Base-by-base conservation (phyloP, 2,113 vertebrate species). In the Spea bombifrons region DNA sequence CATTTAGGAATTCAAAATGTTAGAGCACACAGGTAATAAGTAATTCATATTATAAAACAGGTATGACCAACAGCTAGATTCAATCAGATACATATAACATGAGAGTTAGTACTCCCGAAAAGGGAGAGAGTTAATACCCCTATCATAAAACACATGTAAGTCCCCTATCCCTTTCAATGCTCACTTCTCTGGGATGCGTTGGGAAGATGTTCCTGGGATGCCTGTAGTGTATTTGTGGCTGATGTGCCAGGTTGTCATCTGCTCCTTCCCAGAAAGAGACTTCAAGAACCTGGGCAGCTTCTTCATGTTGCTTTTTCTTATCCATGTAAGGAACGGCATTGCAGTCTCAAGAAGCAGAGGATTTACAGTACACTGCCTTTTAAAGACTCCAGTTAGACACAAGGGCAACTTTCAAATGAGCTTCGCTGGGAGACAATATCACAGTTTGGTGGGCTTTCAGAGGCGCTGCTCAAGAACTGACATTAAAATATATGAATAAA, bases 301-400 rank as follows among this genome's bases (percentile, higher is more conserved):
- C 57, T 64, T 67, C 2, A 63, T n/a, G 64, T 50, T 5, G 48
- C 70, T 17, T 65, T 45, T 6, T 44, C 9, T 73, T 55, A 53
- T 46, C 50, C 71, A 73, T 73, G 61, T 55, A 16, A 80, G 50
- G 8, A 59, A 50, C 13, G 68, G 47, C 77, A 80, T 80, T 10
- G 17, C 30, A 53, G 44, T n/a, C 57, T 53, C 3, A 8, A 17
- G n/a, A 17, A 12, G 16, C n/a, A 48, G 48, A 30, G 70, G 43
- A 4, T 50, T 0, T 46, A 67, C 4, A 13, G 12, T 67, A 16
- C 61, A 64, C n/a, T 5, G 13, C 2, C 59, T 15, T 9, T 12
- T 5, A 46, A 65, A 30, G 63, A 6, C 5, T 7, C 63, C n/a
- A 4, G 10, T 12, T 59, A 8, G 12, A 9, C 12, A 12, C 55